Base-by-base conservation (phyloP, 2,797 vertebrate species). In the Triplophysa bombifrons region DNA sequence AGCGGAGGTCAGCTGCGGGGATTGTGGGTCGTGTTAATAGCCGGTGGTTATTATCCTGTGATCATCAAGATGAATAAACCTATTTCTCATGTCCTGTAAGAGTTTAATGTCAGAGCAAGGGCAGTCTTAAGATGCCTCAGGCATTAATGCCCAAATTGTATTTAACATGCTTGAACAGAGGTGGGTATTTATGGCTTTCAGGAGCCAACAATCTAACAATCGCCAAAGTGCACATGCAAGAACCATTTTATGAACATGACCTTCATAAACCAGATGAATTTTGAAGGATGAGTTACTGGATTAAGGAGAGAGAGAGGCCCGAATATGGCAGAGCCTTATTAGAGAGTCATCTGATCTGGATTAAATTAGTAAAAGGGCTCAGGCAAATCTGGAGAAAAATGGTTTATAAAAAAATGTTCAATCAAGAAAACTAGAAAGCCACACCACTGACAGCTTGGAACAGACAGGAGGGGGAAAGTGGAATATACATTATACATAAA, bases 221-320 rank as follows among this genome's bases (percentile, higher is more conserved):
- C 90, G 90, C 92, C 92, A 92, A 93, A 88, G 87, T 88, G 88
- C 86, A 84, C 25, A 34, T 87, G 90, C 88, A 89, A 88, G 38
- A 51, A n/a, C 19, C 88, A 87, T 85, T 91, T 93, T 88, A 93
- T 91, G 89, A 92, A 89, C 88, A 89, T 90, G 91, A 93, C 90
- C 91, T 94, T 93, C 91, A 92, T 56, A 19, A 72, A 27, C 70
- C 75, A 76, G 78, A 82, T 70, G 68, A 65, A 74, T 70, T 68
- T 41, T 75, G 58, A 86, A 68, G 80, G 81, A 67, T 63, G 51
- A 63, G 53, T 50, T 66, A 48, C 58, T 60, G 53, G 73, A 78
- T 76, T 76, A 82, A 44, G 74, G 53, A 70, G 46, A 51, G 50
- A 56, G 44, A 56, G 34, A 82, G 27, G 25, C 25, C 25, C 4